Conservation (phyloP, 1,140 invertebrate species). For the Euura saliciscinereae region DNA sequence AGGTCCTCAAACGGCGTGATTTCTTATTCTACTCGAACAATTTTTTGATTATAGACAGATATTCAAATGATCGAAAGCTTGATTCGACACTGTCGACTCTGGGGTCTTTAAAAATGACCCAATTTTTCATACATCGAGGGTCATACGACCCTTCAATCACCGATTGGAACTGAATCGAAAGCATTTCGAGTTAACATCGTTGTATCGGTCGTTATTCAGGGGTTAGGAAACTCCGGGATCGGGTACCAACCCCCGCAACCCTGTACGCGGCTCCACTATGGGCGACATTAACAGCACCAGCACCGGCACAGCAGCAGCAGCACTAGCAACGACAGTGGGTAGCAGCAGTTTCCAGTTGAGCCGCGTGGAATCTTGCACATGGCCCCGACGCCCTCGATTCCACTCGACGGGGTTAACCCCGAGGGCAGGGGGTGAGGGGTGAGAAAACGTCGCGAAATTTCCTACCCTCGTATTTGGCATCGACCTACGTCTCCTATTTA, state of each 20-base stretch:
- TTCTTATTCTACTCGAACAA: no score
- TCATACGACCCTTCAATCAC: no score
- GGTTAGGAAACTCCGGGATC: background rate
- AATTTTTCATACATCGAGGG: no score
- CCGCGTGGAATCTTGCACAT: constrained; percentile 6
- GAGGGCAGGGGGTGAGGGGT: background rate
- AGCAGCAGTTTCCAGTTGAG: background rate
- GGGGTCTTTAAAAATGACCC: no score
- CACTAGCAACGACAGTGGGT: constrained; percentile 2
- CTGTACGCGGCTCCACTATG: no score
- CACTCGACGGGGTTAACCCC: background rate
- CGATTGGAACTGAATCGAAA: no score
- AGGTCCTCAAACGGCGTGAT: no score
- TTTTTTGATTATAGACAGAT: no score
- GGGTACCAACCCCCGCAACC: background rate
- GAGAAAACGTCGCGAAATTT: background rate
- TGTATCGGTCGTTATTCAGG: background rate
- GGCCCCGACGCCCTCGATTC: background rate
- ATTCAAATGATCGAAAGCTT: no score
- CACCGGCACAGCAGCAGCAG: no score
- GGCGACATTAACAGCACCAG: background rate
- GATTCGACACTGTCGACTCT: no score
- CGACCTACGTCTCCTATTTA: background rate
- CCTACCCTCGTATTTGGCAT: background rate
- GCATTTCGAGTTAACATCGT: background rate